Evolutionary conservation across 2,888 invertebrate species (phyloP).

Genomic region (Habrosyne pyritoides): DNA sequence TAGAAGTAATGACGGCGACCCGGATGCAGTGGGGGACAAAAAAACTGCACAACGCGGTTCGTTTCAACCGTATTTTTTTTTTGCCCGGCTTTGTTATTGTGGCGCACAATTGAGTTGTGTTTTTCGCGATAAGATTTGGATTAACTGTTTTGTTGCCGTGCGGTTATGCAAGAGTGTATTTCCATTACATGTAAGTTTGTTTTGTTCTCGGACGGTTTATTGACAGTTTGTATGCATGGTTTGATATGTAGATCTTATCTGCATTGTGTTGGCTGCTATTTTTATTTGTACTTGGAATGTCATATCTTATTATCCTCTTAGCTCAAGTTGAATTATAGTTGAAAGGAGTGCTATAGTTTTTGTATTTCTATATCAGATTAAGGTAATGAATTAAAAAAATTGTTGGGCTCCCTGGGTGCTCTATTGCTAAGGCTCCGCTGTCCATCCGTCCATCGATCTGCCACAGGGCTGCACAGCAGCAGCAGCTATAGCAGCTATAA

Average conservation of each 20-base stretch:
- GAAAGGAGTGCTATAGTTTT: too few relatives aligned
- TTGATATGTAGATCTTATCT: neutral
- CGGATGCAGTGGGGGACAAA: conserved; percentile 33
- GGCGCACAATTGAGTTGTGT: neutral
- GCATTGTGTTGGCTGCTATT: neutral
- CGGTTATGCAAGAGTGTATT: neutral
- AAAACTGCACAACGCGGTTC: conserved; percentile 18
- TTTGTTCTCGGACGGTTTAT: neutral
- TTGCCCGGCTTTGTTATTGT: neutral
- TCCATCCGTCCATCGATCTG: too few relatives aligned
- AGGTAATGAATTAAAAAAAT: too few relatives aligned
- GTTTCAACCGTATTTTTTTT: neutral
- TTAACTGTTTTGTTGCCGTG: neutral
- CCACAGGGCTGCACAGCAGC: too few relatives aligned
- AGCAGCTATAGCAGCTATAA: too few relatives aligned
- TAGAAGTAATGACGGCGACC: conserved; percentile 14
- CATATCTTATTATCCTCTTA: too few relatives aligned
- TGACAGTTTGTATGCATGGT: neutral
- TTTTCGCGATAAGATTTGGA: neutral
- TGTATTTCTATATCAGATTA: too few relatives aligned
- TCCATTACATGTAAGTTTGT: neutral
- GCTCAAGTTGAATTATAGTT: too few relatives aligned
- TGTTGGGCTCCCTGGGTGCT: too few relatives aligned
- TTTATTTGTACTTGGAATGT: too few relatives aligned
- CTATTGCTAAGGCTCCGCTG: too few relatives aligned